Evolutionary conservation across 2,797 vertebrate genomes (phyloP), one percentile per base, ranked within the genome.

Genomic region (Saxicola maurus): DNA sequence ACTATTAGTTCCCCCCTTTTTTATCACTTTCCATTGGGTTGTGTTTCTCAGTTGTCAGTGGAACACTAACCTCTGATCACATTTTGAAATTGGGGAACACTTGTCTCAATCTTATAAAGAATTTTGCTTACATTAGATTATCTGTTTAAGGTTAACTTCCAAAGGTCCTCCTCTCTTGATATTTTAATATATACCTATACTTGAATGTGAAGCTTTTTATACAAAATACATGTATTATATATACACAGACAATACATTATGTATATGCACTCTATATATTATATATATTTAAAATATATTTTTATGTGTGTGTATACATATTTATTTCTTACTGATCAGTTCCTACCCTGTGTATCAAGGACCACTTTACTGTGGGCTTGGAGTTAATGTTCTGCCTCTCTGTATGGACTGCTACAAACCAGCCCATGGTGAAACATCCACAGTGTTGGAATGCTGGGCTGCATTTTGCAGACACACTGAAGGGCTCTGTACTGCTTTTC

Each of bases 121-220:
- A 79, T 68, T 85, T 74, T 74, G 25, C 48, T 81, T 60, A 33
- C 3, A 12, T 30, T 18, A 72, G 46, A 38, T 42, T 65, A 21
- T 81, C 20, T 91, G 15, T 81, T 82, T 59, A 75, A 82, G 11
- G 28, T 69, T 78, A 72, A 64, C 57, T 59, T 81, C 72, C 57
- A 83, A 87, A 93, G 8, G 13, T 72, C 60, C 73, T 75, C 53
- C 76, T 88, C 46, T 92, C 56, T 57, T 71, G 59, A 45, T 85
- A 59, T 83, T 93, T 92, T 83, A 86, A 65, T 90, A 86, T 49
- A 30, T 87, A 20, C 31, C 51, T 93, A 56, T 92, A 86, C 85
- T 87, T 92, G 83, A 95, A 94, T 71, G 73, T 83, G 83, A 82
- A 87, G 19, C 48, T 86, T 87, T 95, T 94, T 93, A 82, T 92